Evolutionary conservation across 2,888 invertebrate genomes (phyloP).

Genomic region (Caenorhabditis wallacei): DNA sequence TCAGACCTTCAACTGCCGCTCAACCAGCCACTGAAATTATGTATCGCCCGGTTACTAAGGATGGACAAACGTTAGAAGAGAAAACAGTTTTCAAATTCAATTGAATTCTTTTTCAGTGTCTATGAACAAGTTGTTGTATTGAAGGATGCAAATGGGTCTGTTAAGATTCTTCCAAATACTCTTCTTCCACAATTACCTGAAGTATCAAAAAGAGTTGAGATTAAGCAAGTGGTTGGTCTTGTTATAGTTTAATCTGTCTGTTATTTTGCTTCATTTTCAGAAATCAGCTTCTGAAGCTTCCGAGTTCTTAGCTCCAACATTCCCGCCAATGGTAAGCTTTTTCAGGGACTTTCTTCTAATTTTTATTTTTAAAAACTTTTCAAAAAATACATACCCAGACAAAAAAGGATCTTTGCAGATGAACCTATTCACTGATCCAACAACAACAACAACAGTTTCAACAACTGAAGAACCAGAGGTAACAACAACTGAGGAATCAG

Average conservation of each 20-base stretch:
- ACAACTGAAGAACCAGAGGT: slow-evolving; percentile 33
- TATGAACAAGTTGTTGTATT: slow-evolving; percentile 60
- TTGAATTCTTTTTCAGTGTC: slow-evolving; percentile 33
- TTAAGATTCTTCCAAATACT: slow-evolving; percentile 49
- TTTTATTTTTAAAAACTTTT: too few species aligned
- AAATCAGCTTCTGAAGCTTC: slow-evolving; percentile 30
- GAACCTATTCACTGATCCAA: slow-evolving; percentile 49
- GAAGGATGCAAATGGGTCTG: slow-evolving; percentile 55
- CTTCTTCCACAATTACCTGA: slow-evolving; percentile 46
- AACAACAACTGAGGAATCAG: slow-evolving; percentile 29
- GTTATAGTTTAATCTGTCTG: slow-evolving; percentile 39
- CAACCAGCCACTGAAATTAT: slow-evolving; percentile 59
- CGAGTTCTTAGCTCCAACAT: slow-evolving; percentile 60
- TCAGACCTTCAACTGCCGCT: slow-evolving; percentile 43
- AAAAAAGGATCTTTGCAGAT: slow-evolving; percentile 44
- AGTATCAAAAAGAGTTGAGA: slow-evolving; percentile 32
- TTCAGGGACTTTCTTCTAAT: too few species aligned
- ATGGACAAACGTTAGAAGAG: slow-evolving; percentile 57
- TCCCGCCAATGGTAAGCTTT: slow-evolving; percentile 56
- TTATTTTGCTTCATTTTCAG: slow-evolving; percentile 42
- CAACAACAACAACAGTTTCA: slow-evolving; percentile 40
- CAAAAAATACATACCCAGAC: too few species aligned
- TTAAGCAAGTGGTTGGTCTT: slow-evolving; percentile 47
- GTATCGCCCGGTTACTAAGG: slow-evolving; percentile 56
- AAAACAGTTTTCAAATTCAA: background rate